Evolutionary conservation across 92 coral and sea anemone species (phyloP).

Genomic region (Actinostola sp.): DNA sequence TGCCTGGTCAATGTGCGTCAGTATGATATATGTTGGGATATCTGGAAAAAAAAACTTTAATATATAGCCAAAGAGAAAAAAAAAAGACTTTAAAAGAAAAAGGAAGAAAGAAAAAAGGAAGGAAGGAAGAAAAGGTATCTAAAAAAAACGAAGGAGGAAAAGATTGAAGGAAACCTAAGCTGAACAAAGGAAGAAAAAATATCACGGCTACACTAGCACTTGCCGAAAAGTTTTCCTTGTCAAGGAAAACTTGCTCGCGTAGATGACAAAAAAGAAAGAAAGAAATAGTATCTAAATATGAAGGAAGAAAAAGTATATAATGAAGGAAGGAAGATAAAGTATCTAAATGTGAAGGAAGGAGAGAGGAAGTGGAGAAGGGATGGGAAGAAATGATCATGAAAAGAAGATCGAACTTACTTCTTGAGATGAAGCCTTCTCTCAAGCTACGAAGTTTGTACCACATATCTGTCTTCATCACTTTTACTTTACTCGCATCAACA

Average conservation of each 20-base stretch:
- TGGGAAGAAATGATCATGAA: not conserved
- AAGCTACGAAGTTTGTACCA: constrained; percentile 8
- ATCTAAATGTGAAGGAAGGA: not conserved
- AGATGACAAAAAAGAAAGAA: too few relatives aligned
- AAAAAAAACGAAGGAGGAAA: too few relatives aligned
- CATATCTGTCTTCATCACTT: not conserved
- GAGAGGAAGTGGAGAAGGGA: not conserved
- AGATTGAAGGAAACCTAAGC: too few relatives aligned
- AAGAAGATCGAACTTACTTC: constrained; percentile 5
- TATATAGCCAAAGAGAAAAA: too few relatives aligned
- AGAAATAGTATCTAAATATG: too few relatives aligned
- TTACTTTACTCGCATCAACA: constrained; percentile 4
- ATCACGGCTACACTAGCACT: too few relatives aligned
- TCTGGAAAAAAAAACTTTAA: not conserved
- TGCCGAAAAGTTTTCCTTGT: too few relatives aligned
- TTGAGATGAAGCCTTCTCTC: not conserved
- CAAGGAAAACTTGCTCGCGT: too few relatives aligned
- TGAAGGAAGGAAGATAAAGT: not conserved
- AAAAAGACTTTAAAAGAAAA: not conserved
- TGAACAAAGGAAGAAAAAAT: too few relatives aligned
- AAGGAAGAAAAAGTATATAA: not conserved
- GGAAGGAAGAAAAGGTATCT: too few relatives aligned
- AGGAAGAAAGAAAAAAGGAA: too few relatives aligned
- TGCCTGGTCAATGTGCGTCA: constrained; percentile 29
- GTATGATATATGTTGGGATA: constrained; percentile 8